Base-by-base conservation (phyloP, 2,113 vertebrate species). In the Bos javanicus region DNA sequence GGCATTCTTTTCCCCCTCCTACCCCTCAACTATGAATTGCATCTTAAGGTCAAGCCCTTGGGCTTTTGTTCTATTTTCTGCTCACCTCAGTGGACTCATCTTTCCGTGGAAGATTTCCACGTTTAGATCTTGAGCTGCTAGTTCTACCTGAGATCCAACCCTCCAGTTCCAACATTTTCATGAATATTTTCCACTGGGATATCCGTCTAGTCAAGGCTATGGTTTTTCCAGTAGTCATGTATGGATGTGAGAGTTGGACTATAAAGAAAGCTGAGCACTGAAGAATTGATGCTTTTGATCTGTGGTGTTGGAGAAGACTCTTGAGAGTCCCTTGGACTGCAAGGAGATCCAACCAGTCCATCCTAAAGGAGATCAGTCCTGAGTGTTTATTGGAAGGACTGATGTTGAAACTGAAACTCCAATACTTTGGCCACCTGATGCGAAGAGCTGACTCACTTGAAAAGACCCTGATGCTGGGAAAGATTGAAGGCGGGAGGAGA, bases 61-160 rank as follows among this genome's bases (percentile, higher is more conserved):
- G 91, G n/a, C 56, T 56, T 82, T 84, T 93, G 36, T 71, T 54
- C 94, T 83, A 60, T 90, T 94, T 95, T 96, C 88, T 96, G 39
- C 43, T 48, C n/a, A 17, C 76, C 78, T 87, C 86, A 33, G 89
- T 25, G 87, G 46, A 93, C 39, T 89, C 67, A 76, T 86, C 76
- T 88, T 82, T 85, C 71, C 0, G 0, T 30, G 33, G 74, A 84
- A 64, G 88, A 76, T 76, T 50, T 90, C 88, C 57, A 48, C 30
- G 19, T 71, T 90, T 92, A 84, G 84, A 90, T 67, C 59, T 39
- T 57, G 57, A 97, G 67, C 17, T 97, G 82, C 16, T 82, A 78
- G 19, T 94, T 48, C 33, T 52, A 28, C 57, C 82, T 62, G 71
- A 97, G 76, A 82, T 26, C 26, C 76, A 88, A 36, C 25, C 48